Percentiles rank a stretch among this genome's conserved stretches.
Conservation (phyloP, 2,888 invertebrate species). For the Fissipunctia ypsillon region DNA sequence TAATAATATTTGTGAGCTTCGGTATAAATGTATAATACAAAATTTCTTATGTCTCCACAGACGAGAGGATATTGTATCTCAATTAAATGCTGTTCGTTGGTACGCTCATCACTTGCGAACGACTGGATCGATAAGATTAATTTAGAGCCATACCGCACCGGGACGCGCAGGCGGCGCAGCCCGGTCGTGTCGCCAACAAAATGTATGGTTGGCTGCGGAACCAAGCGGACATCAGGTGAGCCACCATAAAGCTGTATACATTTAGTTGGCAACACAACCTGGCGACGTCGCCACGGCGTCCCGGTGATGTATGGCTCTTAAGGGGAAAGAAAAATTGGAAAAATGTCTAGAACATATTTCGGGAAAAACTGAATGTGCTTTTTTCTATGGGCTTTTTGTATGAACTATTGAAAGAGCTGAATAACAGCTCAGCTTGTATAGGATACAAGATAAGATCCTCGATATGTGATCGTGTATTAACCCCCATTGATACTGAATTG, state of each 20-base stretch:
- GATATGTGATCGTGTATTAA: background rate
- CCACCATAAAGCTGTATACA: no score
- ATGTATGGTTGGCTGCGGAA: no score
- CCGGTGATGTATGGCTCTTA: no score
- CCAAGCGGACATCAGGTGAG: no score
- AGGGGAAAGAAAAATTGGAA: background rate
- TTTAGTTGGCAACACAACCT: no score
- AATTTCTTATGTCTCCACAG: no score
- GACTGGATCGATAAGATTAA: background rate
- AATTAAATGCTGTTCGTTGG: background rate
- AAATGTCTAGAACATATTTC: no score
- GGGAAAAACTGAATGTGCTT: background rate
- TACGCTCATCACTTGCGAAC: no score
- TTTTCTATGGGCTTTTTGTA: background rate
- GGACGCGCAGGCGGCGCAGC: no score
- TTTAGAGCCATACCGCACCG: no score
- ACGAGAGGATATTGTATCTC: background rate
- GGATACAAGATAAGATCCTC: background rate
- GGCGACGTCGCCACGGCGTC: no score
- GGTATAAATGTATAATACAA: background rate
- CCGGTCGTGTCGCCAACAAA: no score
- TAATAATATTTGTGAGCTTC: background rate
- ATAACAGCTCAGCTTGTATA: background rate
- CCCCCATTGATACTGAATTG: background rate
- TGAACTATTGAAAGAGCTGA: background rate